These are phyloP conservation scores for Phoeniculus purpureus DNA, from an alignment of 2,797 vertebrate species.

Conservation along the genomic window DNA sequence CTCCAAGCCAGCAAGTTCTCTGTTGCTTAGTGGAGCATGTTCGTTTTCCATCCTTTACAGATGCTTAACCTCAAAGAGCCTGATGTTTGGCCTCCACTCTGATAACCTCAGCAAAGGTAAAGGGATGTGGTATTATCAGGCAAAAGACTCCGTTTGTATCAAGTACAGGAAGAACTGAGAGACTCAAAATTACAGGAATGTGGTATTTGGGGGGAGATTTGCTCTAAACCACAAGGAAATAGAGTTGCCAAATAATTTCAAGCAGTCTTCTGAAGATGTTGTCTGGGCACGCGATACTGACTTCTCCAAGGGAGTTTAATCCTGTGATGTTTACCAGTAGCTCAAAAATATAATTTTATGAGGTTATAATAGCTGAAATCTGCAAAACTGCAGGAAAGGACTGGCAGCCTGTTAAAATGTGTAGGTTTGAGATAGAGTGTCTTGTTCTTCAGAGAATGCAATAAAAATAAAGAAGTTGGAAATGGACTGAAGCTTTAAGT, in stretches of 20 bases:
- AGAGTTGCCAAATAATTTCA: background rate
- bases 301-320: background rate
- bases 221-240: background rate
- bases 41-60: background rate
- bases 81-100: background rate
- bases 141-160: background rate
- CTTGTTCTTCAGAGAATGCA: background rate
- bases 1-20: background rate
- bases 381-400: constrained; percentile 16
- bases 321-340: background rate
- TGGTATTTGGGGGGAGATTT: background rate
- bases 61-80: background rate
- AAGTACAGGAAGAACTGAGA: background rate
- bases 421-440: background rate
- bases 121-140: background rate
- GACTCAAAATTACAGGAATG: background rate
- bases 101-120: background rate
- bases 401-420: constrained; percentile 3
- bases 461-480: background rate
- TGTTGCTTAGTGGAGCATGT: background rate
- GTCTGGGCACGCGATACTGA: background rate
- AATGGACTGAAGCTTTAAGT: background rate
- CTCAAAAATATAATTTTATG: background rate
- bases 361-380: constrained; percentile 7
- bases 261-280: background rate